Base-by-base conservation (phyloP, 2,797 vertebrate genomes). In the Paedocypris micromegethes region DNA sequence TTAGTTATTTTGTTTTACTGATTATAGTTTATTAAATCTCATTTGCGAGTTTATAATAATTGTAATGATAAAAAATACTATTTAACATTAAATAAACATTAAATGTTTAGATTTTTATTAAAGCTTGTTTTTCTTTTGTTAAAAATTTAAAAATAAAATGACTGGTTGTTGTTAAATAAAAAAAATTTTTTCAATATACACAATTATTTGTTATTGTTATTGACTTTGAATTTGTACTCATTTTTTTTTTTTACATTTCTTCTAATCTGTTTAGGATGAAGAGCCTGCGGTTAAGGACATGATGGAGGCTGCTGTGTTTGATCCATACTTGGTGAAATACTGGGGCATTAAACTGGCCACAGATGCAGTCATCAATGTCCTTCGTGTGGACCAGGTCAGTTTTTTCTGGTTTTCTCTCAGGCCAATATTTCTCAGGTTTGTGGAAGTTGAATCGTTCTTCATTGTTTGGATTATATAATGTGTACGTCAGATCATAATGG, bases 321-420 rank as follows among this genome's bases (percentile, higher is more conserved):
- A 99, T 42, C 94, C 97, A 0, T 96, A 92, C 68, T 82, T 98
- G 79, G 95, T 94, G 63, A 99, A 99, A 86, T 69, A 87, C 77
- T 98, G 96, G 96, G 95, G 91, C 74, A 92, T 99, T 83, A 98
- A 93, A 79, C 80, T 98, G 83, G 96, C 97, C 59, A 96, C 95
- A 64, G 96, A 98, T 6, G 92, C 97, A 61, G 95, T 95, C 41
- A 86, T 98, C 74, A 99, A 96, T 61, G 92, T 99, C 4, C 90
- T 99, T 52, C 85, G 96, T 66, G 96, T 98, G 44, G 97, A 99
- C 82, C 96, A 99, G 93, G 96, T 98, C 72, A 79, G 91, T 75
- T 63, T 4, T 59, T 60, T 70, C 9, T 38, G 37, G n/a, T 5
- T 54, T 9, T 43, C 43, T 38, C 7, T 44, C 46, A 42, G 47